Conservation (phyloP, 2,888 invertebrate genomes). For the Xylophagus ater region DNA sequence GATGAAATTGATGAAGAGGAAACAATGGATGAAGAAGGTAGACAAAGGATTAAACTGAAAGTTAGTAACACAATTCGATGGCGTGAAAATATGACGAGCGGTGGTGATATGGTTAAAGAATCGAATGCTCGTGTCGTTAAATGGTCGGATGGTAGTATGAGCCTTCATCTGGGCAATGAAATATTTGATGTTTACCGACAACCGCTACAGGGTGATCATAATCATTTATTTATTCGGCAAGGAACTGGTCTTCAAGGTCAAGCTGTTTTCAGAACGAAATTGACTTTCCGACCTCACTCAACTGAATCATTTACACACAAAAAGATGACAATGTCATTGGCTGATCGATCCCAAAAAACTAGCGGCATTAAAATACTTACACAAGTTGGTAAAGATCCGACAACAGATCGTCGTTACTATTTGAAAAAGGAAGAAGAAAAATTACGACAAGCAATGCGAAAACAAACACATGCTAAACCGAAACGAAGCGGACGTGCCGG, state of each 20-base stretch:
- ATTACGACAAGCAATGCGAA: constrained; percentile 74
- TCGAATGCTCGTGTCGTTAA: constrained; percentile 91
- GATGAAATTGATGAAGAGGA: constrained; percentile 99
- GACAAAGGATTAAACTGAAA: constrained; percentile 71
- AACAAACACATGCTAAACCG: constrained; percentile 43
- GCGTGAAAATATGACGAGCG: constrained; percentile 72
- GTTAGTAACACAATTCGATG: constrained; percentile 98
- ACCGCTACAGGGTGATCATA: constrained; percentile 89
- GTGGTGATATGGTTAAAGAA: constrained; percentile 71
- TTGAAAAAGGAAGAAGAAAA: constrained; percentile 98
- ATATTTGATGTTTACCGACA: constrained; percentile 97
- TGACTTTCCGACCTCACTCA: constrained; percentile 96
- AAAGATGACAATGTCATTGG: constrained; percentile 96
- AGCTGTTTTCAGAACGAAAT: constrained; percentile 90
- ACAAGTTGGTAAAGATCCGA: constrained; percentile 70
- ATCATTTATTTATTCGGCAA: constrained; percentile 94
- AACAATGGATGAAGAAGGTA: constrained; percentile 93
- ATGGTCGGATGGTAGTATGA: constrained; percentile 98
- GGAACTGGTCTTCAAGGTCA: constrained; percentile 97
- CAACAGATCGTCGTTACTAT: constrained; percentile 80
- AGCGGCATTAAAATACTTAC: constrained; percentile 93
- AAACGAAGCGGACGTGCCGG: constrained; percentile 37
- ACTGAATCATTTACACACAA: constrained; percentile 98
- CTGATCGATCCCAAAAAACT: constrained; percentile 87
- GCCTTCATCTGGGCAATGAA: constrained; percentile 91